A percentile compares a stretch with the other conserved stretches of the same genome.
phyloP scores from a whole-genome alignment of 2,797 vertebrate species.

The Coilia nasus region DNA sequence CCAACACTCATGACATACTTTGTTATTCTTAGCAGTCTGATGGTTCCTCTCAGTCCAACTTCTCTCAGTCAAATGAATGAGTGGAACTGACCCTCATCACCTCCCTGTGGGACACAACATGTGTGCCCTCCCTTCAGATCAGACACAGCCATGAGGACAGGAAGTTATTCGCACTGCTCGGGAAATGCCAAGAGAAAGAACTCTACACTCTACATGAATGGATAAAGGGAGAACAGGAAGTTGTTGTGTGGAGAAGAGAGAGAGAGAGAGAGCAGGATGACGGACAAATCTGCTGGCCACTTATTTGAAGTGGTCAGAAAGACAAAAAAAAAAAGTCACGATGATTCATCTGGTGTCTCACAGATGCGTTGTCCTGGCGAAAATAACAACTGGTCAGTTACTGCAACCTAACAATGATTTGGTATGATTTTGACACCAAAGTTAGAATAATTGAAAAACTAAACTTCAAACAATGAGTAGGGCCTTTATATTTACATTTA shows the following conservation, averaged over 20 bases:
- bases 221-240: conserved; percentile 1
- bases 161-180: not conserved
- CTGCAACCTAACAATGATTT: not conserved
- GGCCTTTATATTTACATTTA: not conserved
- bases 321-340: not conserved
- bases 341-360: not conserved
- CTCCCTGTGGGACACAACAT: conserved; percentile 52
- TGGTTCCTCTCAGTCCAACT: conserved; percentile 54
- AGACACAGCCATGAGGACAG: conserved; percentile 34
- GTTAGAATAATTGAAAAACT: not conserved
- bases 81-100: conserved; percentile 63
- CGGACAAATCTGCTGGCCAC: not conserved
- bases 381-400: not conserved
- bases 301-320: not conserved
- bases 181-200: conserved; percentile 45
- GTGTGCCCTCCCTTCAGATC: not conserved
- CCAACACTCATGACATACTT: conserved; percentile 59
- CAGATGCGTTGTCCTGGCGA: not conserved
- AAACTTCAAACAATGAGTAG: not conserved
- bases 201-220: conserved; percentile 36
- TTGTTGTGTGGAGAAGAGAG: not conserved
- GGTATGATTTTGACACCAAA: not conserved
- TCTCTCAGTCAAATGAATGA: conserved; percentile 67
- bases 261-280: not conserved
- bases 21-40: conserved; percentile 58